Percentiles rank a stretch among this genome's conserved stretches.
Evolutionary conservation across 2,888 invertebrate species (phyloP).

Genomic region (Conops quadrifasciatus): DNA sequence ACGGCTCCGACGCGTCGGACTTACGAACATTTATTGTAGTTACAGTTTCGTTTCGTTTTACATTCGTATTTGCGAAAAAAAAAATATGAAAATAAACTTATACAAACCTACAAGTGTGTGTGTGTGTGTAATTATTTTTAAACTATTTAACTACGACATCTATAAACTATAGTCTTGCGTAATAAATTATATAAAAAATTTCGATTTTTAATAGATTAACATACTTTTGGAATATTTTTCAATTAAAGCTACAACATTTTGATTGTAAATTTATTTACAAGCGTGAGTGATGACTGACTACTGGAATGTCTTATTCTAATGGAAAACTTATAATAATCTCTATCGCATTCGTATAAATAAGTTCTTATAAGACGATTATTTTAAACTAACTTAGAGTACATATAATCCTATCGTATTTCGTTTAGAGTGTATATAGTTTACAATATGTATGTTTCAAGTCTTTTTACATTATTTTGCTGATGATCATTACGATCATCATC

Average conservation of each 20-base stretch:
- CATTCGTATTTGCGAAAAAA: no score
- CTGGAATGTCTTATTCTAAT: not conserved
- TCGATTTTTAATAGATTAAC: slow-evolving; percentile 6
- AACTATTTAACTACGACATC: not conserved
- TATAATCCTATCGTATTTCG: slow-evolving; percentile 32
- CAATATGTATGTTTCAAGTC: slow-evolving; percentile 15
- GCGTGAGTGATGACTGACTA: slow-evolving; percentile 11
- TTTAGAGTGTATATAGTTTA: slow-evolving; percentile 16
- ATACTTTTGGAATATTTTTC: slow-evolving; percentile 4
- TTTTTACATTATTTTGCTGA: slow-evolving; percentile 21
- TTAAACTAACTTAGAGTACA: slow-evolving; percentile 2
- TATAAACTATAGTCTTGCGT: not conserved
- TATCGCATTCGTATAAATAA: not conserved
- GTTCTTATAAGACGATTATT: not conserved
- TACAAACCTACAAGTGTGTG: not conserved
- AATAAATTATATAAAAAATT: slow-evolving; percentile 6
- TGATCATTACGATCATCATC: not conserved
- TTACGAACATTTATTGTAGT: no score
- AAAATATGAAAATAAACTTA: no score
- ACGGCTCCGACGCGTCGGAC: no score
- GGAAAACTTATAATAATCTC: not conserved
- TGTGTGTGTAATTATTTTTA: not conserved
- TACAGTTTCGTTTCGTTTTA: no score
- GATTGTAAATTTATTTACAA: slow-evolving; percentile 18
- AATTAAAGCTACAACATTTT: slow-evolving; percentile 23